Conservation (phyloP, 2,888 invertebrate species). For the Adineta ricciae region DNA sequence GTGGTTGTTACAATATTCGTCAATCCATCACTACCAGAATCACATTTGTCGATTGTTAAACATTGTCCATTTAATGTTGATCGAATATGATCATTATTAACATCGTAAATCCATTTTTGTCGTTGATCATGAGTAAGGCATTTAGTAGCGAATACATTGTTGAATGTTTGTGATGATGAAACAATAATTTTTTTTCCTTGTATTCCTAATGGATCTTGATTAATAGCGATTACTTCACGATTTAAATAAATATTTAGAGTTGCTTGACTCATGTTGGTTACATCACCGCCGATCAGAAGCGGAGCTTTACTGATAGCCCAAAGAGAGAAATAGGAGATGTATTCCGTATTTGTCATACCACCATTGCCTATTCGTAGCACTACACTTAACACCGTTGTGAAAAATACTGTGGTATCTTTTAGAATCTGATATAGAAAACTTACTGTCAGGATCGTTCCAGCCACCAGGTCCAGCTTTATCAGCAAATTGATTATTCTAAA, state of each 20-base stretch:
- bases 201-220: background rate
- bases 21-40: background rate
- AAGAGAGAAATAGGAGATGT: background rate
- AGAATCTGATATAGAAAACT: background rate
- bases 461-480: slow-evolving; percentile 1
- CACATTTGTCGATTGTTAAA: background rate
- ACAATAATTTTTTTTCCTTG: background rate
- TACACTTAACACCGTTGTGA: background rate
- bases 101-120: background rate
- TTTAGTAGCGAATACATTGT: background rate
- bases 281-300: slow-evolving; percentile 4
- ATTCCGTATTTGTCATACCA: background rate
- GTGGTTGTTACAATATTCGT: background rate
- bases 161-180: background rate
- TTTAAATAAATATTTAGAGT: background rate
- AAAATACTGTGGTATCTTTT: too few species aligned
- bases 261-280: background rate
- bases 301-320: slow-evolving; percentile 12
- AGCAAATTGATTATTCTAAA: background rate
- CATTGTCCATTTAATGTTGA: background rate
- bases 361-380: background rate
- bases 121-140: background rate
- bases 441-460: slow-evolving; percentile 11
- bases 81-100: background rate
- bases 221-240: background rate